phyloP scores from a whole-genome alignment of 2,797 vertebrate genomes.

The Pantherophis alleghaniensis region DNA sequence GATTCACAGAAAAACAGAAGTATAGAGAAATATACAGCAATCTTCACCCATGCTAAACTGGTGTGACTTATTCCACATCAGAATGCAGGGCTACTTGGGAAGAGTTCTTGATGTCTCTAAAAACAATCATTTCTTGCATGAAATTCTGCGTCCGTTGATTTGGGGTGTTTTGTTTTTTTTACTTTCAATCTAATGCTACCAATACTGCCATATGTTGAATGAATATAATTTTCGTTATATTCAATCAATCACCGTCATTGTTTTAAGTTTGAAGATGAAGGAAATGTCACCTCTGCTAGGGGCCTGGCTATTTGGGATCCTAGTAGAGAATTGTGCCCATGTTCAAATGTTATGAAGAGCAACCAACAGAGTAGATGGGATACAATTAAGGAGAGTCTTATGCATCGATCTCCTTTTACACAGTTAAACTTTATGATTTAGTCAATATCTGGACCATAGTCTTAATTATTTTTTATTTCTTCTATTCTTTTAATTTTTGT shows the following conservation, averaged over 20 bases:
- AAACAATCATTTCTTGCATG: neutral
- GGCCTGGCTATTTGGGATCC: neutral
- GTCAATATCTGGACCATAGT: no score
- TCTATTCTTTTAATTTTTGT: neutral
- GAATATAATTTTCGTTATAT: neutral
- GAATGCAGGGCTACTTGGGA: neutral
- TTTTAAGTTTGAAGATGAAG: neutral
- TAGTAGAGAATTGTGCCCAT: neutral
- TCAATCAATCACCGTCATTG: neutral
- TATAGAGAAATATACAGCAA: neutral
- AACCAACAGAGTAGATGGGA: neutral
- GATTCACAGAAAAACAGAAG: neutral
- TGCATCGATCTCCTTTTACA: neutral
- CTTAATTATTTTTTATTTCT: no score
- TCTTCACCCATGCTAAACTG: neutral
- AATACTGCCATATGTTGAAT: neutral
- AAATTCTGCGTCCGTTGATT: neutral
- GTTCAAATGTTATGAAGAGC: neutral
- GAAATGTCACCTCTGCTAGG: neutral
- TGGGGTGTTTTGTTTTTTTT: neutral
- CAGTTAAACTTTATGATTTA: no score
- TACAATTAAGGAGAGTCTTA: neutral
- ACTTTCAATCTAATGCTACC: neutral
- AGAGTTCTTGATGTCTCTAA: neutral
- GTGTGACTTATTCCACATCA: neutral